Evolutionary conservation across 1,140 invertebrate genomes (phyloP).

Genomic region (Drosophila nigromelanica): DNA sequence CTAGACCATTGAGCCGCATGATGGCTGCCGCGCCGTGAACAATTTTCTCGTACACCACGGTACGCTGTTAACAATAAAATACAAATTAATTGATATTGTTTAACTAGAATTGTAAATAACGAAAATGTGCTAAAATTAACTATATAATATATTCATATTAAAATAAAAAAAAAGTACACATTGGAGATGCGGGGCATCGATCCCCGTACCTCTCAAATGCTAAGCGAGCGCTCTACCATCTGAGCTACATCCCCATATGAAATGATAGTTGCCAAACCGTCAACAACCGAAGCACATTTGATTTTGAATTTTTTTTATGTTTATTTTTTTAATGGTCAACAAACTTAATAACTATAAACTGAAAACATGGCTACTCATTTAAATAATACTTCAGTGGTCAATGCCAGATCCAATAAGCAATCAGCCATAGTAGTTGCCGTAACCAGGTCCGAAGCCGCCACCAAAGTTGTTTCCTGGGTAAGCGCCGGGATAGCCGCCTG

Average conservation of each 20-base stretch:
- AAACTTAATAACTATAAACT: conserved; percentile 25
- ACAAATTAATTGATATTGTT: not conserved
- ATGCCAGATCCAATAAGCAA: not conserved
- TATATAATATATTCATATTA: no score
- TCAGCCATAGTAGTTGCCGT: conserved; percentile 36
- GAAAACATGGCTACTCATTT: conserved; percentile 24
- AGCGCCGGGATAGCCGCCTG: conserved; percentile 33
- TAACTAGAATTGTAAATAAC: not conserved
- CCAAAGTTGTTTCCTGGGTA: conserved; percentile 19
- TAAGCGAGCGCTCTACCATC: conserved; percentile 93
- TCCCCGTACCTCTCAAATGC: conserved; percentile 93
- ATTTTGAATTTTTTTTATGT: not conserved
- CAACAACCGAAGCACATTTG: not conserved
- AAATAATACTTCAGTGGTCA: conserved; percentile 34
- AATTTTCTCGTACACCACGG: not conserved
- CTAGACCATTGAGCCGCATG: conserved; percentile 92
- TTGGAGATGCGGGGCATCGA: conserved; percentile 89
- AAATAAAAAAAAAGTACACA: no score
- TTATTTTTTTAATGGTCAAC: conserved; percentile 38
- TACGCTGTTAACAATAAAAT: not conserved
- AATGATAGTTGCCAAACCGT: not conserved
- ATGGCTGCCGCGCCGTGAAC: not conserved
- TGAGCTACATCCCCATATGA: conserved; percentile 85
- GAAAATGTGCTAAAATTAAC: no score
- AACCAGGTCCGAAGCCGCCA: conserved; percentile 50